These are phyloP conservation scores for Equus przewalskii DNA, from an alignment of 2,113 vertebrate genomes.

Conservation along the genomic window DNA sequence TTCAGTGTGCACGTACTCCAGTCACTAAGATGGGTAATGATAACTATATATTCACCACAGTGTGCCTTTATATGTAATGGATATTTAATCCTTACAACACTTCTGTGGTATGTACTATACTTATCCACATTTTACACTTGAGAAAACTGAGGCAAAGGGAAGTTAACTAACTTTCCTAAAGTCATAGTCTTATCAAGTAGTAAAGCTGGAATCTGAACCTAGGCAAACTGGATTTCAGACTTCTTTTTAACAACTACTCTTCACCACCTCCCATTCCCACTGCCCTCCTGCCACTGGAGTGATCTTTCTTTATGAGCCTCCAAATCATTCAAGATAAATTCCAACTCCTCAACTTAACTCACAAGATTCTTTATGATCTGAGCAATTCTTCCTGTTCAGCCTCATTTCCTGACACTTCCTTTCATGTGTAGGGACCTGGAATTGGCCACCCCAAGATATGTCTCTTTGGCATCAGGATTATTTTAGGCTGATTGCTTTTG, in stretches of 20 bases:
- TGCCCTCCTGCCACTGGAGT: neutral
- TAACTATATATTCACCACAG: neutral
- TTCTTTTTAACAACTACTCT: neutral
- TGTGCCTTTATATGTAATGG: neutral
- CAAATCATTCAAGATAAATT: slow-evolving; percentile 17
- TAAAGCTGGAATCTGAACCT: neutral
- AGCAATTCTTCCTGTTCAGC: neutral
- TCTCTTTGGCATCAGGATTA: no score
- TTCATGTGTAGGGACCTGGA: neutral
- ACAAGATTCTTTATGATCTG: neutral
- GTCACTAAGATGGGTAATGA: neutral
- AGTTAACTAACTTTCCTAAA: neutral
- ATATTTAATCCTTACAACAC: neutral
- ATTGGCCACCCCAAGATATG: no score
- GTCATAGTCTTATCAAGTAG: neutral
- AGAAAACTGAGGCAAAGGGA: neutral
- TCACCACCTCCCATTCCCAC: neutral
- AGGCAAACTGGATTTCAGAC: neutral
- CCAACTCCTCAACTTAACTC: neutral
- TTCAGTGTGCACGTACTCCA: neutral
- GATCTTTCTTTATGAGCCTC: neutral
- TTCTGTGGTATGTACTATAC: neutral
- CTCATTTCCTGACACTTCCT: neutral
- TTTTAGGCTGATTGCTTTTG: no score
- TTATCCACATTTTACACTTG: neutral